Base-by-base conservation (phyloP, 2,113 vertebrate species). In the Istiophorus platypterus region DNA sequence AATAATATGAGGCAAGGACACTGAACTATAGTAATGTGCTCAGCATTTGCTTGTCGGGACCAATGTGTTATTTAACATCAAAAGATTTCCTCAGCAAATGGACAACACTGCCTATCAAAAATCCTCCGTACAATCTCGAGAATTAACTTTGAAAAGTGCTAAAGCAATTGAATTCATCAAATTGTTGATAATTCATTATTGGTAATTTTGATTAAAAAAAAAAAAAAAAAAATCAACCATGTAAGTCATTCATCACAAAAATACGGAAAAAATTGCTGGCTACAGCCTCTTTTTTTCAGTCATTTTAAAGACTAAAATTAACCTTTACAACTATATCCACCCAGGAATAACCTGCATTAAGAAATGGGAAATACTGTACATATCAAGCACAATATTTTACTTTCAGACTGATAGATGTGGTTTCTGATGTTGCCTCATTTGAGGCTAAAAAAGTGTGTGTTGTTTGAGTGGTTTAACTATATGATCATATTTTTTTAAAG, bases 321-420 rank as follows among this genome's bases (percentile, higher is more conserved):
- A 29, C n/a, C 4, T 31, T 37, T 49, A 2, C 1, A 64, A 17
- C 15, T 27, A 37, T 17, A 2, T 1, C 27, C 56, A 47, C 4
- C 22, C 6, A 64, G 37, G 0, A 12, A 26, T 37, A 65, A 54
- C 22, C 11, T 15, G 9, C 0, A 22, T 1, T 7, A 24, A 26
- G 34, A 47, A 47, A 49, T 34, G 1, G 7, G 15, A 56, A 69
- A 59, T 15, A 24, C 8, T 0, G 2, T 3, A 22, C 5, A 67
- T 45, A 17, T 29, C 0, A 10, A 49, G 24, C 11, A 11, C n/a
- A 56, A 56, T 26, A 3, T 26, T 56, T 1, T 2, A 24, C 15
- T 59, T 57, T 71, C 42, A 65, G 17, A n/a, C 37, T 4, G 22
- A 56, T 4, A 18, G 41, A 65, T 59, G 65, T 70, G 61, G 76